Evolutionary conservation across 1,140 invertebrate species (phyloP).

Genomic region (Cardiocondyla obscurior): DNA sequence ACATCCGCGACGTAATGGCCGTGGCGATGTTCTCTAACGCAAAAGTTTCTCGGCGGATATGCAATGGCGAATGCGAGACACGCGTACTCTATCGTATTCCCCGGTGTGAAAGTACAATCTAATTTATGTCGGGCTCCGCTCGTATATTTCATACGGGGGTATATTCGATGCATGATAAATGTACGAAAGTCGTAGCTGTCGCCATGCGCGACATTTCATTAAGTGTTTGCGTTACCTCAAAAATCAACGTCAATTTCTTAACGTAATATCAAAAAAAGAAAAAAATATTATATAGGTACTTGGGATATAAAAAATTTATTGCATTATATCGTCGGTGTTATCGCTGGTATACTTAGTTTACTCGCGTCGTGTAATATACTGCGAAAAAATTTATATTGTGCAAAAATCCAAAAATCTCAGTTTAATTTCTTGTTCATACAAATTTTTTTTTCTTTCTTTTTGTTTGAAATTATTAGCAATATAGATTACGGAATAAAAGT

Average conservation of each 20-base stretch:
- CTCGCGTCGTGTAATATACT: background rate
- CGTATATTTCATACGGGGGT: slow-evolving; percentile 23
- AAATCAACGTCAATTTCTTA: background rate
- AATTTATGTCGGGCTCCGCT: slow-evolving; percentile 59
- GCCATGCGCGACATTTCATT: background rate
- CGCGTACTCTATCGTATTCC: slow-evolving; percentile 57
- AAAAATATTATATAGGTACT: background rate
- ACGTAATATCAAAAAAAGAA: background rate
- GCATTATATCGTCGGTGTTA: no score
- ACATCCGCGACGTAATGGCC: background rate
- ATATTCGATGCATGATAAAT: slow-evolving; percentile 64
- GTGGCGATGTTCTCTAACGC: slow-evolving; percentile 10
- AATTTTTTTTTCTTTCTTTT: slow-evolving; percentile 10
- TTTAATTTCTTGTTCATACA: slow-evolving; percentile 1
- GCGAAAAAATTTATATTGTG: background rate
- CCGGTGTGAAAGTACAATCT: slow-evolving; percentile 59
- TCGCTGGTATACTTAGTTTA: background rate
- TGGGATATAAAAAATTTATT: background rate
- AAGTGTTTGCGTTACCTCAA: background rate
- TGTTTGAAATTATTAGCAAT: background rate
- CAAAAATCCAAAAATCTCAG: background rate
- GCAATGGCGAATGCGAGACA: slow-evolving; percentile 6
- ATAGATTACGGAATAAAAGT: background rate
- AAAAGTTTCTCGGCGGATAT: background rate
- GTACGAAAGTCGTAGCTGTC: slow-evolving; percentile 6